Percentiles rank a stretch among this genome's conserved stretches.
Evolutionary conservation across 2,113 vertebrate genomes (phyloP).

Genomic region (Anguilla rostrata): DNA sequence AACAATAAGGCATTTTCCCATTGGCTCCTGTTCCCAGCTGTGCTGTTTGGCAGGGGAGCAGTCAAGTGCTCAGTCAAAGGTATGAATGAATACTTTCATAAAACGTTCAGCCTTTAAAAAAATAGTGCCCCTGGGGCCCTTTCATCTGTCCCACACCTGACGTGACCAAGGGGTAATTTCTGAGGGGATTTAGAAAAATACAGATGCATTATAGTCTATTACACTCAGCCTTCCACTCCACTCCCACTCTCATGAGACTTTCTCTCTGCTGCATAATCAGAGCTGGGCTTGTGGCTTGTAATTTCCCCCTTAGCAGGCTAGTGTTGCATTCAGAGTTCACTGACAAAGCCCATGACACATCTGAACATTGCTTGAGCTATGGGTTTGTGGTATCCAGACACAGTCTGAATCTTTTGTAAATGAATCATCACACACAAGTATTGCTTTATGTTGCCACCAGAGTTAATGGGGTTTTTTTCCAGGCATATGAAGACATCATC

Average conservation of each 20-base stretch:
- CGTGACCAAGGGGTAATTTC: not conserved
- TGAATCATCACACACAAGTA: too few relatives aligned
- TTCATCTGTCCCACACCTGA: not conserved
- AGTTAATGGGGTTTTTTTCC: too few relatives aligned
- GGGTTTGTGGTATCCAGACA: not conserved
- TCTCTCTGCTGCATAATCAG: not conserved
- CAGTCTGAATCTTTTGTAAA: too few relatives aligned
- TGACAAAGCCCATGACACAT: not conserved
- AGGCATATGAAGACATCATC: too few relatives aligned
- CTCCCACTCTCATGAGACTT: not conserved
- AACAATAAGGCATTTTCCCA: not conserved
- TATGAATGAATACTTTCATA: not conserved
- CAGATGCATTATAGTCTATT: too few relatives aligned
- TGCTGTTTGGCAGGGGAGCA: not conserved
- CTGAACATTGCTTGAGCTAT: not conserved
- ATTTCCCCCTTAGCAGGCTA: not conserved
- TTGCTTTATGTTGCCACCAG: too few relatives aligned
- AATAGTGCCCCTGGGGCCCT: not conserved
- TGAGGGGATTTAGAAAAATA: not conserved
- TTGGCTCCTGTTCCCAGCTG: not conserved
- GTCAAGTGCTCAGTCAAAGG: not conserved
- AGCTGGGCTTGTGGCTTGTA: not conserved
- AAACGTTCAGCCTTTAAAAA: not conserved
- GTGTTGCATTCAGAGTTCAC: not conserved
- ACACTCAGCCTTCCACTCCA: too few relatives aligned